Evolutionary conservation across 1,140 invertebrate species (phyloP).

Genomic region (Drosophila simulans): DNA sequence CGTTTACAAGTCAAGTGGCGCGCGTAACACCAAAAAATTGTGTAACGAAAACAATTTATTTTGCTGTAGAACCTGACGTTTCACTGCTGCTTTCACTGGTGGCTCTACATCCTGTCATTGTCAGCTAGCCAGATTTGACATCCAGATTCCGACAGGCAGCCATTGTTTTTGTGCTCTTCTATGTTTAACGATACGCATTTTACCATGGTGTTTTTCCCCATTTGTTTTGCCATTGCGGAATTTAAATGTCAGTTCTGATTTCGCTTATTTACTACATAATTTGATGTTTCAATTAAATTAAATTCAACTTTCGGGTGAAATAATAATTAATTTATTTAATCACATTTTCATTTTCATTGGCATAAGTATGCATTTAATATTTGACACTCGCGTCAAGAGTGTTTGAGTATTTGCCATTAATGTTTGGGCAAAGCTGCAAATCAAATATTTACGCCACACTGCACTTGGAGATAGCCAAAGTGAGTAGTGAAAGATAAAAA

Average conservation of each 20-base stretch:
- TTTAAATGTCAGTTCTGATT: slow-evolving; percentile 57
- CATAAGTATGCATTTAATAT: slow-evolving; percentile 6
- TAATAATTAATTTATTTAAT: slow-evolving; percentile 22
- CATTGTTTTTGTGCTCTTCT: slow-evolving; percentile 43
- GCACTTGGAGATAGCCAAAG: background rate
- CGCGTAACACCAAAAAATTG: slow-evolving; percentile 74
- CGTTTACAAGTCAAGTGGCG: slow-evolving; percentile 80
- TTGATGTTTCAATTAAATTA: slow-evolving; percentile 24
- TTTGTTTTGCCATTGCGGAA: slow-evolving; percentile 33
- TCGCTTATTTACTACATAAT: slow-evolving; percentile 25
- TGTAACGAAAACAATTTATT: slow-evolving; percentile 80
- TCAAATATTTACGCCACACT: background rate
- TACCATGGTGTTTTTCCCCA: background rate
- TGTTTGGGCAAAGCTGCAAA: background rate
- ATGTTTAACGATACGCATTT: slow-evolving; percentile 63
- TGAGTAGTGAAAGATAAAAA: background rate
- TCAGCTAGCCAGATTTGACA: slow-evolving; percentile 73
- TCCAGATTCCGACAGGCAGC: slow-evolving; percentile 26
- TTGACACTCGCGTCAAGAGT: background rate
- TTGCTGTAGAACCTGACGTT: slow-evolving; percentile 59
- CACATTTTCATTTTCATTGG: slow-evolving; percentile 31
- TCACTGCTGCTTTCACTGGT: slow-evolving; percentile 5
- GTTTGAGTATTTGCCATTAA: background rate
- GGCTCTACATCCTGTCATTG: slow-evolving; percentile 42
- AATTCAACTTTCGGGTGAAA: background rate